Conservation (phyloP, 30 jellyfish, hydroid and myxozoan species). For the Sanderia malayensis region DNA sequence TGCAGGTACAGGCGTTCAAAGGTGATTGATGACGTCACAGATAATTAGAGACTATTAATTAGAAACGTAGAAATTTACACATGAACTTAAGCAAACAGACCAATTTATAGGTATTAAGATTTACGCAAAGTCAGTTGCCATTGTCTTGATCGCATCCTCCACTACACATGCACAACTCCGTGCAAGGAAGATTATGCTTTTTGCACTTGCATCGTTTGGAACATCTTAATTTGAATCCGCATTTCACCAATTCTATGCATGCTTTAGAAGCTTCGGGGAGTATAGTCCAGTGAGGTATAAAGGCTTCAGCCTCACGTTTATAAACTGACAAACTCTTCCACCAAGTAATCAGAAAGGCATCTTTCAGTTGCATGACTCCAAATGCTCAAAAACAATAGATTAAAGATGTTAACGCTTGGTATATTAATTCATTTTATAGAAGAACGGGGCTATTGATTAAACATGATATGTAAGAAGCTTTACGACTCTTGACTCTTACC, state of each 20-base stretch:
- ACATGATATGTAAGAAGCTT: not conserved
- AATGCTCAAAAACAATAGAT: not conserved
- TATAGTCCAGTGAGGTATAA: not conserved
- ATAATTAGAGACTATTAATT: no score
- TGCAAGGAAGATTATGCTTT: slow-evolving; percentile 21
- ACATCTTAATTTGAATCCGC: slow-evolving; percentile 23
- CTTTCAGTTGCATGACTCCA: not conserved
- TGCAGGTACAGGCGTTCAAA: no score
- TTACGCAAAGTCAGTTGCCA: no score
- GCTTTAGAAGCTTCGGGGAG: slow-evolving; percentile 26
- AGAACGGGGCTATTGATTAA: not conserved
- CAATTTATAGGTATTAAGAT: no score
- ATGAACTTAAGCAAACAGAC: no score
- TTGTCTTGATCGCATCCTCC: slow-evolving; percentile 3
- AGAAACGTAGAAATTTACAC: no score
- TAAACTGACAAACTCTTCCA: not conserved
- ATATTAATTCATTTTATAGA: not conserved
- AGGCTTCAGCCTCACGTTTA: slow-evolving; percentile 8
- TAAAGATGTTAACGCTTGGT: not conserved
- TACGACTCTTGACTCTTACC: not conserved
- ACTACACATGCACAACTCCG: slow-evolving; percentile 14
- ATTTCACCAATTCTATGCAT: slow-evolving; percentile 5
- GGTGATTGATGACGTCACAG: no score
- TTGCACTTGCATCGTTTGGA: slow-evolving; percentile 25
- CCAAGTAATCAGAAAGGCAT: not conserved